These are phyloP conservation scores for Malurus elegans DNA, from an alignment of 2,113 vertebrate species.

Conservation along the genomic window DNA sequence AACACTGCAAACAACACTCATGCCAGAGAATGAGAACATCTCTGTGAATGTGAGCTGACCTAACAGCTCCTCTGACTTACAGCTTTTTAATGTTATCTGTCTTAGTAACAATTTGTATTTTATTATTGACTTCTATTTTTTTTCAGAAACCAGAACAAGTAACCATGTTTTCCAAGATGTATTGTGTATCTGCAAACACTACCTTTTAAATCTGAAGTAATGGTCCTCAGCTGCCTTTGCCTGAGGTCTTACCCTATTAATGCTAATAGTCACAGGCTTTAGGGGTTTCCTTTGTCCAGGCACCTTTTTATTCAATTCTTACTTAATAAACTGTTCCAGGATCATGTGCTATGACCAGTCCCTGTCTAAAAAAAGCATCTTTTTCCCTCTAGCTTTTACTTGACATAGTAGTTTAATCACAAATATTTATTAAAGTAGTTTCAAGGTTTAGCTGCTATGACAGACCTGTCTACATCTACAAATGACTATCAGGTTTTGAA, in stretches of 20 bases:
- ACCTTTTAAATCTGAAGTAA: not conserved
- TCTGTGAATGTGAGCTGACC: not conserved
- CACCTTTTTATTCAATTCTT: not conserved
- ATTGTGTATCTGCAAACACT: not conserved
- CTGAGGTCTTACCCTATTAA: not conserved
- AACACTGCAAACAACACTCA: fast-evolving
- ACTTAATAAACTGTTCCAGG: not conserved
- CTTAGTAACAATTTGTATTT: not conserved
- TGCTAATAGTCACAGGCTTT: not conserved
- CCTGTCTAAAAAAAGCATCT: not conserved
- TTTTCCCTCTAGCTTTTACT: not conserved
- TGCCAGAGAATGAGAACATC: not conserved
- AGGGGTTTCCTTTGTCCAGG: not conserved
- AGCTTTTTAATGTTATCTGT: not conserved
- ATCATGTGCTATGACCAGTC: not conserved
- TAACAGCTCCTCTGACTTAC: not conserved
- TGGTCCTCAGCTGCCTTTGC: not conserved
- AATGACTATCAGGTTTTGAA: not conserved
- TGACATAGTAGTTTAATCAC: not conserved
- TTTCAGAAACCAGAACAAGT: not conserved
- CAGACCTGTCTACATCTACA: not conserved
- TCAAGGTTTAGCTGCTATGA: not conserved
- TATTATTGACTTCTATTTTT: not conserved
- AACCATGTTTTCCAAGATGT: not conserved
- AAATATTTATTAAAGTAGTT: not conserved